phyloP scores from a whole-genome alignment of 2,113 vertebrate genomes.

The Todiramphus saurophagus region DNA sequence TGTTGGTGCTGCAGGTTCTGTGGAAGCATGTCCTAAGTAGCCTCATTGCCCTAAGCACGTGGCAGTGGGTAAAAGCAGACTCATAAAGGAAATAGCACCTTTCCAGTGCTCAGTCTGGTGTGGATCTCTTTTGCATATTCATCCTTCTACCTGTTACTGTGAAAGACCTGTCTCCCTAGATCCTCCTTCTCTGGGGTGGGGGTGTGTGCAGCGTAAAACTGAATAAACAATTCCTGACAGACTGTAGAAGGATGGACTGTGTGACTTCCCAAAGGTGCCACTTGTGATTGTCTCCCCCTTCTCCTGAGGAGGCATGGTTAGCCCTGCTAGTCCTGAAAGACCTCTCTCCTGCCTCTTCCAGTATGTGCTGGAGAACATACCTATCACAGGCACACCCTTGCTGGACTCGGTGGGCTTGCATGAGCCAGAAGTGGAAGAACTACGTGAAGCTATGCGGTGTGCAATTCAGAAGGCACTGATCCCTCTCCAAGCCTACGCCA shows the following conservation, averaged over 20 bases:
- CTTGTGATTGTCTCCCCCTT: background rate
- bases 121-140: background rate
- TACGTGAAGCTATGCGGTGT: conserved; percentile 68
- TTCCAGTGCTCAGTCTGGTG: background rate
- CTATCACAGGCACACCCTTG: conserved; percentile 70
- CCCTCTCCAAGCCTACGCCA: conserved; percentile 85
- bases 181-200: background rate
- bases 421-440: conserved; percentile 80
- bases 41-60: background rate
- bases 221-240: background rate
- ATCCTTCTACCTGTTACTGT: background rate
- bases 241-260: background rate
- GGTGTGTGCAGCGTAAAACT: background rate
- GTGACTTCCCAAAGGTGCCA: background rate
- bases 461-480: conserved; percentile 79
- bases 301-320: background rate
- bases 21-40: background rate
- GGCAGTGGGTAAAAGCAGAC: background rate
- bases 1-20: background rate
- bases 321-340: background rate
- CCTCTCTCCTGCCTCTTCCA: conserved; percentile 40
- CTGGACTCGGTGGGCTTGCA: conserved; percentile 83
- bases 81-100: background rate
- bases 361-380: conserved; percentile 86
- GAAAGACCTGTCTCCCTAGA: background rate